A percentile compares a stretch with the other conserved stretches of the same genome.
phyloP scores from a whole-genome alignment of 2,113 vertebrate genomes.

The Malurus elegans region DNA sequence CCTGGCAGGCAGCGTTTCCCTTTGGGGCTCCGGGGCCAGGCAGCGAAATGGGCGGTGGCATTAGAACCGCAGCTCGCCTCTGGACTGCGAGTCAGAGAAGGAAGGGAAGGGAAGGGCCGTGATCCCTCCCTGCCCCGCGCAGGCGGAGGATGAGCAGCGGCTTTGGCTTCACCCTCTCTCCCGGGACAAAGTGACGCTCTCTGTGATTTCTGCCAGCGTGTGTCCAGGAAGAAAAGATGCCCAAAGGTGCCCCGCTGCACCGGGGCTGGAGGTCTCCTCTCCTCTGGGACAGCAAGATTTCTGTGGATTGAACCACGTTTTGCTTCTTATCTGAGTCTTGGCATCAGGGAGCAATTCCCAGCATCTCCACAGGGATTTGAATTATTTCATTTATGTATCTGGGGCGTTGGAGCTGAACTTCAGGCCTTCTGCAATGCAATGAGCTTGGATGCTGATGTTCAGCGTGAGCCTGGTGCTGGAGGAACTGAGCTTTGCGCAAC shows the following conservation, averaged over 20 bases:
- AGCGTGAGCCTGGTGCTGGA: not conserved
- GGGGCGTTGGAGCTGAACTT: not conserved
- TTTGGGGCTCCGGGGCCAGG: not conserved
- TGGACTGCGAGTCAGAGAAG: not conserved
- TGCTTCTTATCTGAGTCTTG: accelerated
- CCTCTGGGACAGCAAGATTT: not conserved
- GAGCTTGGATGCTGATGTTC: not conserved
- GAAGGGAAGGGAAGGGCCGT: not conserved
- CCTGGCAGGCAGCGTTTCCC: not conserved
- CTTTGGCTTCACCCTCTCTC: not conserved
- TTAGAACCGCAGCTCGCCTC: not conserved
- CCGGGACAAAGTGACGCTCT: not conserved
- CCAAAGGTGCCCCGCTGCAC: not conserved
- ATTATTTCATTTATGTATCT: not conserved
- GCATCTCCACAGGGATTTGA: not conserved
- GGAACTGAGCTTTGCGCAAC: not conserved
- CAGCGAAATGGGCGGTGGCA: not conserved
- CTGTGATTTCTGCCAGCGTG: not conserved
- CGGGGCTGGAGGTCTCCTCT: not conserved
- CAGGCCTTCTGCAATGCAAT: not conserved
- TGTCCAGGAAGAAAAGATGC: not conserved
- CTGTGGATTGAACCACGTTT: not conserved
- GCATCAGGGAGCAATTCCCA: not conserved
- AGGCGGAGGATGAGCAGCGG: not conserved
- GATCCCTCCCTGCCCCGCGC: not conserved